phyloP scores from a whole-genome alignment of 2,113 vertebrate species.

The Lepidothrix coronata region DNA sequence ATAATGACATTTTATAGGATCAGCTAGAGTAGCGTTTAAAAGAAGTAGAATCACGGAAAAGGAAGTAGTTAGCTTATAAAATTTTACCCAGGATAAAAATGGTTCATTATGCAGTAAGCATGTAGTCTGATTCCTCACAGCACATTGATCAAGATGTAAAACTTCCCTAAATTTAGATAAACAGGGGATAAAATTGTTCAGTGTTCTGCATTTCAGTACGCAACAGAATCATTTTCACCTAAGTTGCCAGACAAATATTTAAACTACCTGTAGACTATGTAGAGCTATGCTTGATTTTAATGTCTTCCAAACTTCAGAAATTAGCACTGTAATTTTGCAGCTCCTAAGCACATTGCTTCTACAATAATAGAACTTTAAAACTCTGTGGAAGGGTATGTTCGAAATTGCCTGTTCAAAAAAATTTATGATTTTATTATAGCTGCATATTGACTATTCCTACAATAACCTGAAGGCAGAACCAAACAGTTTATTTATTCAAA shows the following conservation, averaged over 20 bases:
- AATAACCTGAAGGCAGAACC: constrained; percentile 75
- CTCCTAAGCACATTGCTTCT: constrained; percentile 61
- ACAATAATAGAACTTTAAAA: constrained; percentile 71
- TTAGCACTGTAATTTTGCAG: constrained; percentile 52
- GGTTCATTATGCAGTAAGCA: neutral
- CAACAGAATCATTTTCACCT: neutral
- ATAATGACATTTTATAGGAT: neutral
- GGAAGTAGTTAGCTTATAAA: neutral
- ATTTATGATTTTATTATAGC: constrained; percentile 83
- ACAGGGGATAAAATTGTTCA: neutral
- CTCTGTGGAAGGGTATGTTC: constrained; percentile 62
- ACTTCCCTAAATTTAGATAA: neutral
- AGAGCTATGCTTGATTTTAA: constrained; percentile 1
- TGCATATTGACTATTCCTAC: constrained; percentile 78
- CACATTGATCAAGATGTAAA: neutral
- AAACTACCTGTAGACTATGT: neutral
- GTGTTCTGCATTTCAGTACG: neutral
- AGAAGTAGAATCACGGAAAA: neutral
- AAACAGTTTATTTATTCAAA: constrained; percentile 82
- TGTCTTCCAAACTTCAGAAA: constrained; percentile 44
- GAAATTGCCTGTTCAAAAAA: constrained; percentile 81
- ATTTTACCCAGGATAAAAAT: neutral
- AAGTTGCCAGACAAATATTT: neutral
- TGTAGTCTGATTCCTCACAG: neutral
- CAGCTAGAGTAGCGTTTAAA: neutral